phyloP scores from a whole-genome alignment of 92 coral and sea anemone species.

The Palythoa caribaeorum region DNA sequence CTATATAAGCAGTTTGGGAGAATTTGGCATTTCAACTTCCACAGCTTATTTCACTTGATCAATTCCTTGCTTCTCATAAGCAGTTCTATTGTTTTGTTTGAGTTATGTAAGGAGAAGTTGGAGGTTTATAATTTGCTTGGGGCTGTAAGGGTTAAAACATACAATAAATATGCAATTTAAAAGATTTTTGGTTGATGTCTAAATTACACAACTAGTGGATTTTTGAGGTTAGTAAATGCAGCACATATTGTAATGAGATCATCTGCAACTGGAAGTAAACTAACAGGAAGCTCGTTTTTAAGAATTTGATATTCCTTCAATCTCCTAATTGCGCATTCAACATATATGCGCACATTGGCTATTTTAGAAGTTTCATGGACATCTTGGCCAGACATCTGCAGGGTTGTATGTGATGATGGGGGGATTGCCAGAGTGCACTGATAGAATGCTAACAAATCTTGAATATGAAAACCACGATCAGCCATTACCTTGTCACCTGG shows the following conservation, averaged over 20 bases:
- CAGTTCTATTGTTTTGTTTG: too few relatives aligned
- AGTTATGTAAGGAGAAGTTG: too few relatives aligned
- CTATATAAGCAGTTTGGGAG: too few relatives aligned
- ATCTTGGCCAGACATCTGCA: slow-evolving; percentile 24
- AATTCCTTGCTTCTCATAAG: too few relatives aligned
- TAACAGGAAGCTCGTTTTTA: slow-evolving; percentile 56
- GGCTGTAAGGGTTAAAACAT: too few relatives aligned
- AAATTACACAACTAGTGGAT: slow-evolving; percentile 4
- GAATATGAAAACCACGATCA: slow-evolving; percentile 39
- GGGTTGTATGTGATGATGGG: background rate
- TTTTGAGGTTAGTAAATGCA: slow-evolving; percentile 40
- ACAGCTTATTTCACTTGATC: too few relatives aligned
- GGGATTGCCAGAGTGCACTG: too few relatives aligned
- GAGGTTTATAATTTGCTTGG: too few relatives aligned
- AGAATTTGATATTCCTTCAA: slow-evolving; percentile 57
- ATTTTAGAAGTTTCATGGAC: slow-evolving; percentile 6
- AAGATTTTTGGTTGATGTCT: too few relatives aligned
- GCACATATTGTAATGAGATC: slow-evolving; percentile 59
- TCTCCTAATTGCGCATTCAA: slow-evolving; percentile 4
- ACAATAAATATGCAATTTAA: too few relatives aligned
- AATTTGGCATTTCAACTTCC: too few relatives aligned
- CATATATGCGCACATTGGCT: slow-evolving; percentile 9
- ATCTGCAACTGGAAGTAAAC: slow-evolving; percentile 59
- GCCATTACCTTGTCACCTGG: slow-evolving; percentile 47
- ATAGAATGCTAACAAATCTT: slow-evolving; percentile 9